These are phyloP conservation scores for Patella depressa DNA, from an alignment of 2,888 invertebrate species.

Conservation along the genomic window DNA sequence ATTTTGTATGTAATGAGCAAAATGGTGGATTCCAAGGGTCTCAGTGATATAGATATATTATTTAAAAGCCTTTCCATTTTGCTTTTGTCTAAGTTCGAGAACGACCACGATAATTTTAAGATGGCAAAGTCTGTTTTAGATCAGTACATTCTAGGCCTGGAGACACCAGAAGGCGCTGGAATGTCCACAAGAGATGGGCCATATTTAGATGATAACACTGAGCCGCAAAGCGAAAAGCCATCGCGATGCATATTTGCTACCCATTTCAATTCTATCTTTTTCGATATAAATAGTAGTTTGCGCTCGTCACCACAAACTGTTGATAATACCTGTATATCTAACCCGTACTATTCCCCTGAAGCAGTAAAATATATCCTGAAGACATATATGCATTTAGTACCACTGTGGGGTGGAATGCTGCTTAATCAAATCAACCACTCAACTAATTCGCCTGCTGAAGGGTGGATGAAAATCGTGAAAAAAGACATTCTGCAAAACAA, in stretches of 20 bases:
- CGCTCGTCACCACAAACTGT: neutral
- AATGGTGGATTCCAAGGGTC: neutral
- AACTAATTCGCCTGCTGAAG: neutral
- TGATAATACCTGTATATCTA: neutral
- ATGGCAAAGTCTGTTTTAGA: neutral
- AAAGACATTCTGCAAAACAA: neutral
- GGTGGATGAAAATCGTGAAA: constrained; percentile 4
- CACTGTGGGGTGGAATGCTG: neutral
- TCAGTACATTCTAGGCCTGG: neutral
- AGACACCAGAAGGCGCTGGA: neutral
- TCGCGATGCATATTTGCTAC: neutral
- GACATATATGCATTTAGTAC: neutral
- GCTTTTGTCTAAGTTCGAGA: neutral
- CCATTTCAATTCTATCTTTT: neutral
- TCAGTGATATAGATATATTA: neutral
- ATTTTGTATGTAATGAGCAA: neutral
- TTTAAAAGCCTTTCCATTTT: neutral
- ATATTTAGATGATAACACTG: neutral
- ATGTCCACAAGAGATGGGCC: neutral
- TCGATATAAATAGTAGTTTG: neutral
- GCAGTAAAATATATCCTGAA: neutral
- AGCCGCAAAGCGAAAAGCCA: neutral
- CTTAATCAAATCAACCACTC: neutral
- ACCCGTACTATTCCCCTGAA: neutral
- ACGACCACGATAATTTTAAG: neutral